phyloP scores from a whole-genome alignment of 1,140 invertebrate genomes.

The Bradysia coprophila region DNA sequence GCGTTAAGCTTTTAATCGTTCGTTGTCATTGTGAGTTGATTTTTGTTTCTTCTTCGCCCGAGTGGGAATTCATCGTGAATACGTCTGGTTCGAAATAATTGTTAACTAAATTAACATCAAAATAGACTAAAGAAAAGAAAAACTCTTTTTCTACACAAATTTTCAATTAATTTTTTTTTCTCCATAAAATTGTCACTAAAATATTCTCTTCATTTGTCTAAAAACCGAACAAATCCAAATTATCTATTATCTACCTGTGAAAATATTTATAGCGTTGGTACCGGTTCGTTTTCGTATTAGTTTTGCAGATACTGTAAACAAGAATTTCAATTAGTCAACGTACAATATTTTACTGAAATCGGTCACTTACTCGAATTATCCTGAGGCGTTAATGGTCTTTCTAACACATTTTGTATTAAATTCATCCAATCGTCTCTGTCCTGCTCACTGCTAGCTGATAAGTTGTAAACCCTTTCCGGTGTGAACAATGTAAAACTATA shows the following conservation, averaged over 20 bases:
- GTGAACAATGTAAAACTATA: conserved; percentile 77
- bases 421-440: conserved; percentile 67
- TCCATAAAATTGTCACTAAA: no score
- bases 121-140: no score
- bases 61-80: no score
- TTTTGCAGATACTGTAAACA: conserved; percentile 45
- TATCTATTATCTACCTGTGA: conserved; percentile 36
- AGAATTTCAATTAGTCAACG: conserved; percentile 7
- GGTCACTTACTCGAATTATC: conserved; percentile 51
- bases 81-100: no score
- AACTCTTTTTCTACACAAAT: no score
- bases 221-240: no score
- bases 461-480: conserved; percentile 58
- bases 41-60: no score
- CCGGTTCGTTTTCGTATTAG: conserved; percentile 49
- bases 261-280: conserved; percentile 50
- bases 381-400: conserved; percentile 55
- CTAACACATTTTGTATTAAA: conserved; percentile 54
- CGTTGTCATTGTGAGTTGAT: no score
- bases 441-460: conserved; percentile 60
- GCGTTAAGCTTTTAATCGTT: no score
- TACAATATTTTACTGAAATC: conserved; percentile 5
- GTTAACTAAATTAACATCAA: no score
- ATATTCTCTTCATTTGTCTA: no score
- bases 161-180: no score